phyloP scores from a whole-genome alignment of 2,888 invertebrate species.

The Nephrotoma guestfalica region DNA sequence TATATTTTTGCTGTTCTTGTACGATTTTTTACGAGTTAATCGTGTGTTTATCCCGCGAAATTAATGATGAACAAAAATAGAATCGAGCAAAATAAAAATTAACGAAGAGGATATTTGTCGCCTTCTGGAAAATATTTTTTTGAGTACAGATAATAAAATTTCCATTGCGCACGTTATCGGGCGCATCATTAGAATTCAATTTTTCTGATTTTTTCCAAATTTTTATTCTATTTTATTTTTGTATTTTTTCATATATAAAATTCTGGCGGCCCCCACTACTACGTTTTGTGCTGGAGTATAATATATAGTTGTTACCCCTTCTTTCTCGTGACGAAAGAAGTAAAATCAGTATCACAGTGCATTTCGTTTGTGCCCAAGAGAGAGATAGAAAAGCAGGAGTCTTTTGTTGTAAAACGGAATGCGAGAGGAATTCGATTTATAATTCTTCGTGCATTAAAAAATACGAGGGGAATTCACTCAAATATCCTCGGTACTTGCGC shows the following conservation, averaged over 20 bases:
- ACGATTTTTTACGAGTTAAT: background rate
- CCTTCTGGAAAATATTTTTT: background rate
- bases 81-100: background rate
- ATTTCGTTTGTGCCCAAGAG: background rate
- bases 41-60: background rate
- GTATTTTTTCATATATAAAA: background rate
- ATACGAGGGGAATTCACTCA: background rate
- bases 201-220: background rate
- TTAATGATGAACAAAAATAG: background rate
- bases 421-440: background rate
- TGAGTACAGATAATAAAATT: background rate
- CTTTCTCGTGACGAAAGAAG: background rate
- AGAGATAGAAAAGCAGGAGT: background rate
- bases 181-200: conserved; percentile 4
- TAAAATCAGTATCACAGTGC: background rate
- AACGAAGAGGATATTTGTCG: background rate
- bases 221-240: background rate
- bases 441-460: background rate
- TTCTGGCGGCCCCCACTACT: background rate
- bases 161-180: background rate
- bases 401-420: background rate
- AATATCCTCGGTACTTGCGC: background rate
- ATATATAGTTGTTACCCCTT: background rate
- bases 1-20: background rate
- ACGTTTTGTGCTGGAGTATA: background rate